Percentiles rank a stretch among this genome's conserved stretches.
These are phyloP conservation scores for Chionomys nivalis DNA, from an alignment of 2,113 vertebrate species.

Conservation along the genomic window DNA sequence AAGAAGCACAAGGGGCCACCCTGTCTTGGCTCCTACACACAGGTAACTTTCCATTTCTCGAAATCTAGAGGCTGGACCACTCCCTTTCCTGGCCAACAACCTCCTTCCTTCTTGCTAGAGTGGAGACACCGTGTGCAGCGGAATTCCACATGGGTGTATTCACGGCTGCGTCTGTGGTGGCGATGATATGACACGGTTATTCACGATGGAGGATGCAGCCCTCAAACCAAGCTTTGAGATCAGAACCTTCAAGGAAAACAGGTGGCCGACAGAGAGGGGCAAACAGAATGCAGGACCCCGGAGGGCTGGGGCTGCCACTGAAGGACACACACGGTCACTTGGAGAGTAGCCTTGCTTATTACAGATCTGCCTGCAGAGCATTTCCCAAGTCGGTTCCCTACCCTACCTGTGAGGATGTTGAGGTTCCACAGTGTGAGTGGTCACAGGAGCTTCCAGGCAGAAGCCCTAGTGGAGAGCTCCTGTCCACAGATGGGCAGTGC, in stretches of 20 bases:
- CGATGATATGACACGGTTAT: neutral
- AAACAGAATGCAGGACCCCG: neutral
- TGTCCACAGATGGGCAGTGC: neutral
- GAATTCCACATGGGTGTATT: rapidly evolving
- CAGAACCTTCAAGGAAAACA: neutral
- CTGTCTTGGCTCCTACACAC: neutral
- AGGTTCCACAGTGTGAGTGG: rapidly evolving
- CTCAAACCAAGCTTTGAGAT: neutral
- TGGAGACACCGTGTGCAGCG: rapidly evolving
- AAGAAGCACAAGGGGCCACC: neutral
- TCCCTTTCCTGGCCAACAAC: neutral
- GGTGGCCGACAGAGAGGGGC: neutral
- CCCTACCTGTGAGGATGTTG: neutral
- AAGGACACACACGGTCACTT: neutral
- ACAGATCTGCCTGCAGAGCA: neutral
- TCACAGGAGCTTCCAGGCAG: neutral
- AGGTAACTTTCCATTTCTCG: neutral
- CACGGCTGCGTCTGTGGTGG: rapidly evolving
- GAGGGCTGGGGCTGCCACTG: neutral
- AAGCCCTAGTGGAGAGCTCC: neutral
- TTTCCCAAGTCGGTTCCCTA: neutral
- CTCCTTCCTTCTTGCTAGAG: neutral
- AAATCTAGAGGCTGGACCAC: rapidly evolving
- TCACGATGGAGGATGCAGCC: neutral
- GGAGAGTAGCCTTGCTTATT: rapidly evolving